Evolutionary conservation across 2,113 vertebrate species (phyloP).

Genomic region (Dissostichus mawsoni): DNA sequence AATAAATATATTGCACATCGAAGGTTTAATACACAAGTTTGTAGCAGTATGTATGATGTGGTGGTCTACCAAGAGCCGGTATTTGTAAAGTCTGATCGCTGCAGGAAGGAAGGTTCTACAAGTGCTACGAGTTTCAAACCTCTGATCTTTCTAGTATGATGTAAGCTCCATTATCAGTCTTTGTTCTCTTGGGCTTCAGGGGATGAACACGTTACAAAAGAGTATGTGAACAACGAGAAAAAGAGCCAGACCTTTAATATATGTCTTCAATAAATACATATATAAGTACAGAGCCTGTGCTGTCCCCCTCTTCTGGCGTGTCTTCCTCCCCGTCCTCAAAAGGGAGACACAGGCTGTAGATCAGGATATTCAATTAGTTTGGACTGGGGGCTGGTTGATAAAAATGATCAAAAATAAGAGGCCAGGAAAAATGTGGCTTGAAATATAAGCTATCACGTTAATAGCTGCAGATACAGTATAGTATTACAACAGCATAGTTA

Average conservation of each 20-base stretch:
- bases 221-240: background rate
- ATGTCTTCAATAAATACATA: constrained; percentile 17
- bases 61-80: too few species aligned
- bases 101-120: too few species aligned
- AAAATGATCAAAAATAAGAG: too few species aligned
- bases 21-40: too few species aligned
- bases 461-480: too few species aligned
- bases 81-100: too few species aligned
- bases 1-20: too few species aligned
- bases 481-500: too few species aligned
- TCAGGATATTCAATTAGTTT: background rate
- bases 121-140: background rate
- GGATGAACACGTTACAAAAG: background rate
- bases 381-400: too few species aligned
- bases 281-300: background rate
- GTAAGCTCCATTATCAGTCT: constrained; percentile 7
- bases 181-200: background rate
- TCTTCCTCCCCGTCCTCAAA: background rate
- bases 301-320: background rate
- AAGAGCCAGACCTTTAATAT: background rate
- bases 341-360: background rate
- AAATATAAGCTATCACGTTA: too few species aligned
- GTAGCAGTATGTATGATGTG: too few species aligned
- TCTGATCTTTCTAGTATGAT: background rate
- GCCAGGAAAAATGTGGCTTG: too few species aligned